Base-by-base conservation (phyloP, 2,888 invertebrate species). In the Eueremaeus valkanovi region DNA sequence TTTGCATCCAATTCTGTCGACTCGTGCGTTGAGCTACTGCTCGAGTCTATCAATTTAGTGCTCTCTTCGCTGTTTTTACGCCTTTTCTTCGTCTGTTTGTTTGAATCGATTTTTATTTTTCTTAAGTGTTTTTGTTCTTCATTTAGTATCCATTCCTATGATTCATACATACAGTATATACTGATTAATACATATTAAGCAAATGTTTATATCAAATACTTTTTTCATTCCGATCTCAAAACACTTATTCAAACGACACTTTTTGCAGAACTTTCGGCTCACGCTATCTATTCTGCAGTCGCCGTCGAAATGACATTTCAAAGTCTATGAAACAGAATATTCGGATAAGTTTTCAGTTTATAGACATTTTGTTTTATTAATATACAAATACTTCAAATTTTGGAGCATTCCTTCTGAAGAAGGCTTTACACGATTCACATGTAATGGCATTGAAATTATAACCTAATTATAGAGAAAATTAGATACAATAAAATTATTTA, bases 371-470 rank as follows among this genome's bases (percentile, higher is more conserved):
- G 9, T 11, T 21, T 36, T 36, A 16, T 33, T 29, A 29, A 61
- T 24, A 24, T 27, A 70, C 16, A 29, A n/a, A n/a, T 82, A 88
- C 88, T 85, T 95, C 95, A 78, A 90, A 90, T 79, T 93, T 90
- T 33, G 95, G 85, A 1, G 97, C 97, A 85, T 97, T 97, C 77
- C 96, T 87, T 77, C 96, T 86, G 83, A 97, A 97, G 83, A 97
- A 97, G 0, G 97, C 97, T 82, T 97, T 97, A 82, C 97, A 97
- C 79, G 95, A 95, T 84, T 97, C 96, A 82, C 94, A 97, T 2
- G 95, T 93, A 76, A 96, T 90, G 1, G 95, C 95, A 85, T 94
- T 95, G 82, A 96, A 96, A 85, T 96, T 96, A 84, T 92, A 94
- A 31, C 75, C 75, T 75, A 16, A n/a, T n/a, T n/a, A n/a, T n/a